Evolutionary conservation across 2,888 invertebrate species (phyloP), one percentile per base, ranked within the genome.

Genomic region (Dyspetes luteomarginatus): DNA sequence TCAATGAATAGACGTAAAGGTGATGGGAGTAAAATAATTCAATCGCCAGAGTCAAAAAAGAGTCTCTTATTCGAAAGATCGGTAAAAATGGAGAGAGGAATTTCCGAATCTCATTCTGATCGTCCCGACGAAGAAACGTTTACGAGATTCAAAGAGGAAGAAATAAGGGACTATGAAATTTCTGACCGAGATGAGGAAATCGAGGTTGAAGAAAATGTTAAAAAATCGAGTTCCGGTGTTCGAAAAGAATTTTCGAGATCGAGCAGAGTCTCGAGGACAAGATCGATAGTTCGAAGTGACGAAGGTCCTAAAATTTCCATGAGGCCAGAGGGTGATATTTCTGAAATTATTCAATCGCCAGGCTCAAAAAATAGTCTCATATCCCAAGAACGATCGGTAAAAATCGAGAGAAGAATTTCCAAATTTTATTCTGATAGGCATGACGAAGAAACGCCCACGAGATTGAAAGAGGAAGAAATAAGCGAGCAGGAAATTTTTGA

Each of bases 201-300:
- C 24, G 65, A 28, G 0, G 12, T 28, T 3, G 65, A 50, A 30
- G 65, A 36, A 52, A 45, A 12, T 3, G 45, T 9, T 4, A 41
- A 64, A 43, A 65, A 55, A 65, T 65, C 45, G 15, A 30, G 4
- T 1, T n/a, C 45, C 0, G 24, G 15, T 2, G 4, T 22, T 0
- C 22, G 1, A 5, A 30, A 45, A 19, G 55, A 74, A 55, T 30
- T 45, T 30, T 43, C 56, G 3, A 45, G 43, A 0, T 45, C 45
- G 22, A 28, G 45, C 17, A 55, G 73, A 22, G 22, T 22, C 2
- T 64, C 26, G 22, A 64, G 73, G 22, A 65, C 55, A 3, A 28
- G 24, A 74, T 43, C 56, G 36, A n/a, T 48, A 48, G 12, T 17
- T 4, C 30, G 48, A 41, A 67, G 65, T 15, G 65, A 56, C 15